Base-by-base conservation (phyloP, 2,113 vertebrate genomes). In the Urocolius indicus region DNA sequence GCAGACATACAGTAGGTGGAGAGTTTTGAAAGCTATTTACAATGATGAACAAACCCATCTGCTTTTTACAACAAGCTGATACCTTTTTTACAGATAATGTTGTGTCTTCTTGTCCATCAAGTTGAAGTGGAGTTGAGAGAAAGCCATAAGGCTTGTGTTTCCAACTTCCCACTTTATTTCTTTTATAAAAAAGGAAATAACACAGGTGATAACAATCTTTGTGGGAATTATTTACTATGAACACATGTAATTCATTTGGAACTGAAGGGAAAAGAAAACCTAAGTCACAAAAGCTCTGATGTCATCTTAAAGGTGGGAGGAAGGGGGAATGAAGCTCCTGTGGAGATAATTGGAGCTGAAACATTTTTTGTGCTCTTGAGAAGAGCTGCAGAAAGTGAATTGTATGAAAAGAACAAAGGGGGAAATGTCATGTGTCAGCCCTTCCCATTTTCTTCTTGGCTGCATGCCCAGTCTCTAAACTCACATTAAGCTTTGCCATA, bases 291-390 rank as follows among this genome's bases (percentile, higher is more conserved):
- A 84, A 77, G 36, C 36, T 77, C 26, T 62, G 34, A 29, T 66
- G 29, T 82, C 12, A 1, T 59, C 54, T 88, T 46, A 32, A 36
- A 68, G 45, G 5, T 12, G 61, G 30, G 16, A 3, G 17, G 12
- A 4, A 16, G 2, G 0, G 5, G 58, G 55, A 62, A 45, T 61
- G 48, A 87, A 69, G 36, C 74, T 96, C 85, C 66, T 72, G 41
- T 78, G 80, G 94, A 83, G 86, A 79, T 94, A 94, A 97, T 72
- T 88, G 82, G 84, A 94, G 85, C 62, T 87, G 96, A 95, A 96
- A 77, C 32, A 66, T 90, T 91, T 96, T 82, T 87, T 74, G 71
- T 78, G 32, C n/a, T 96, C 57, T 74, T 54, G 67, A 93, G 62
- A 72, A 48, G 67, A 95, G 96, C 76, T 87, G 54, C 63, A 92